phyloP scores from a whole-genome alignment of 2,113 vertebrate species.

The Nothobranchius furzeri region DNA sequence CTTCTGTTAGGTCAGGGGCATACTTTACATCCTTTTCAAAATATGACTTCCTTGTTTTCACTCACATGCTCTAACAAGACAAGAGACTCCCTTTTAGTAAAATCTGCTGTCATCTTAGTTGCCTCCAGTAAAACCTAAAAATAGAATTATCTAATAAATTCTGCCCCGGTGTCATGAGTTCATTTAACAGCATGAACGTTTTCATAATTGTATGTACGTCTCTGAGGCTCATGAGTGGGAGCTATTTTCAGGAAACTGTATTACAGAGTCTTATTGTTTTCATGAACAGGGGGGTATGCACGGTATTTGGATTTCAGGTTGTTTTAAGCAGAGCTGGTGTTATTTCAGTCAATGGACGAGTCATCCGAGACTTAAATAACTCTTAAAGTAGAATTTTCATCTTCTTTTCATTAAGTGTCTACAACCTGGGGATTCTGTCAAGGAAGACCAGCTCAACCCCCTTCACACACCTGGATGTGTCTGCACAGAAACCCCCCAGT shows the following conservation, averaged over 20 bases:
- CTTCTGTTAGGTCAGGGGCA: conserved; percentile 56
- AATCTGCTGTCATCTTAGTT: conserved; percentile 43
- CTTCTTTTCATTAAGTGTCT: not conserved
- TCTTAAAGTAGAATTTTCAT: not conserved
- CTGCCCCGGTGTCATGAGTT: conserved; percentile 54
- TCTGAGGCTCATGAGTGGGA: conserved; percentile 27
- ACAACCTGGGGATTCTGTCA: not conserved
- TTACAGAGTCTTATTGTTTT: conserved; percentile 22
- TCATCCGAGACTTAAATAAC: conserved; percentile 35
- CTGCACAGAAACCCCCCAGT: conserved; percentile 24
- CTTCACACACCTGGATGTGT: conserved; percentile 12
- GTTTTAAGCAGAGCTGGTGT: conserved; percentile 19
- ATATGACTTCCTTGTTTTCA: conserved; percentile 9
- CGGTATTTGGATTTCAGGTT: conserved; percentile 43
- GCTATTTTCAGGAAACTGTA: conserved; percentile 14
- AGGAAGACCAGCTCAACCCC: not conserved
- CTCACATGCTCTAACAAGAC: conserved; percentile 28
- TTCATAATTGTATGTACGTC: conserved; percentile 49
- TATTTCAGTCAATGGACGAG: conserved; percentile 52
- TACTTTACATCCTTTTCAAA: conserved; percentile 63
- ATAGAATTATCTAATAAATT: conserved; percentile 65
- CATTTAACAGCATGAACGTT: conserved; percentile 53
- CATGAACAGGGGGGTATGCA: conserved; percentile 15
- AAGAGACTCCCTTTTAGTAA: conserved; percentile 32
- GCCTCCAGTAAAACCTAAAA: conserved; percentile 49